Evolutionary conservation across 2,113 vertebrate genomes (phyloP).

Genomic region (Amazona guildingii): DNA sequence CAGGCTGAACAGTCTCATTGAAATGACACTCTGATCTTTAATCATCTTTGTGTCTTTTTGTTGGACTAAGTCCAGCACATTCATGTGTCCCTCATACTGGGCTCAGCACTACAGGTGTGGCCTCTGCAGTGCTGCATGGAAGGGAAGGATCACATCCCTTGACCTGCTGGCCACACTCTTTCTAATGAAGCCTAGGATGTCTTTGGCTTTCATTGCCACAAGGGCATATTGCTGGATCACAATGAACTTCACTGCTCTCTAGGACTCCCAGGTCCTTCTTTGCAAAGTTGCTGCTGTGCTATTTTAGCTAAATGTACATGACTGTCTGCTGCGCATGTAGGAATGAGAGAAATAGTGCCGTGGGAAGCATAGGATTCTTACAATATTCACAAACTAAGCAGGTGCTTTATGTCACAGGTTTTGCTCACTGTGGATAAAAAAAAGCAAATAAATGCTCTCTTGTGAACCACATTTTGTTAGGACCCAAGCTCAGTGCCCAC

Average conservation of each 20-base stretch:
- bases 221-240: neutral
- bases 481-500: neutral
- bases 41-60: neutral
- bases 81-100: neutral
- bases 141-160: neutral
- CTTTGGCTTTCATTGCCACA: neutral
- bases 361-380: neutral
- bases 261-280: neutral
- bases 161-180: neutral
- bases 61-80: neutral
- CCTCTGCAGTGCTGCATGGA: neutral
- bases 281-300: neutral
- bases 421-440: neutral
- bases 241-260: neutral
- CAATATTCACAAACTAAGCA: neutral
- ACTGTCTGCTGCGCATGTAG: rapidly evolving
- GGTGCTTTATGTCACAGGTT: neutral
- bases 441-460: neutral
- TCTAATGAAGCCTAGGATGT: neutral
- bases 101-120: neutral
- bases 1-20: neutral
- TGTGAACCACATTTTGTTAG: neutral
- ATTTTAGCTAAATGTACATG: neutral
- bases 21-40: neutral
- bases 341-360: neutral